Base-by-base conservation (phyloP, 23 tunicate genomes). In the Halocynthia roretzi region DNA sequence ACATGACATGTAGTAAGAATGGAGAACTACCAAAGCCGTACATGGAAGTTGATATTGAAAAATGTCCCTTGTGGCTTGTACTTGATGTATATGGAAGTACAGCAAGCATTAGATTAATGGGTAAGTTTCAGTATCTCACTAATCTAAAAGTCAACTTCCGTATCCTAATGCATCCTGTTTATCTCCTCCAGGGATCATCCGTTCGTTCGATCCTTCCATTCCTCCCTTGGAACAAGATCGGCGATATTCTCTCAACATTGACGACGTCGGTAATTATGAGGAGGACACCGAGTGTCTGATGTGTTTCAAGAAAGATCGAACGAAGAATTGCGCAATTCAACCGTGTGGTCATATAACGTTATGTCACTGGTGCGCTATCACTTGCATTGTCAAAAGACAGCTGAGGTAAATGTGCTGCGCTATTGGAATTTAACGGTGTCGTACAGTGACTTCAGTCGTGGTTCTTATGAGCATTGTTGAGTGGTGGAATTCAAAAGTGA, bases 291-390 rank as follows among this genome's bases (percentile, higher is more conserved):
- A 88, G 67, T 88, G 95, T 55, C 22, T 88, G 81, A 83, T 88
- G 87, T 88, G 95, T 56, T 88, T 83, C 75, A 88, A 88, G 54
- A 78, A 78, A 54, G 95, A 88, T 10, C 62, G 95, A 72, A 44
- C 56, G 7, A 22, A 61, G 7, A 81, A 88, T 82, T 88, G 95
- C 84, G 80, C 86, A 19, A 83, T 88, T 54, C 95, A 88, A 78
- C 95, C 95, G 61, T 88, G 95, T 52, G 95, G 95, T 54, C 95
- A 88, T 80, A 48, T 78, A 21, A 72, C 95, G 31, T 54, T 88
- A 63, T 88, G 95, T 57, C 19, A 71, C 64, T 88, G 95, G 95
- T 88, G 95, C 70, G 95, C 95, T n/a, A 88, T 88, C 67, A 88
- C 86, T 8, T 88, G 87, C 61, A 83, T 88, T 71, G 95, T 88